Evolutionary conservation across 2,113 vertebrate genomes (phyloP), one percentile per base, ranked within the genome.

Genomic region (Microcebus tavaratra): DNA sequence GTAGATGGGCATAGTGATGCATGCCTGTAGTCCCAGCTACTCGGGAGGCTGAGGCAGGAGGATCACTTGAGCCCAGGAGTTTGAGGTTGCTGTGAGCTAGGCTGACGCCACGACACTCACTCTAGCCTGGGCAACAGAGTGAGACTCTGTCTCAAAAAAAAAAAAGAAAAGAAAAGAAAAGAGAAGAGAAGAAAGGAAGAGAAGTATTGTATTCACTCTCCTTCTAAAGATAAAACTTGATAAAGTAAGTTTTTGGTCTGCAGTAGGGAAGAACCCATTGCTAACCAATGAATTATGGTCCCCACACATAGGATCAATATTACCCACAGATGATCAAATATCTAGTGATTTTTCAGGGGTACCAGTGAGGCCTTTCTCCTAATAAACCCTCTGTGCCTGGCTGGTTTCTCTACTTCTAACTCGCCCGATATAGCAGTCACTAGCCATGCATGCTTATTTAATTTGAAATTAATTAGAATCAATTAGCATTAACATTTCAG

Each of bases 401-500:
- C 57, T 96, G 63, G 4, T 53, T 86, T 23, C n/a, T 94, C 31
- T 90, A 36, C 2, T 23, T 15, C 61, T 70, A 70, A 83, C 85
- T 53, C 61, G 45, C 68, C 48, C 12, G 36, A 55, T 65, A 31
- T 27, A 8, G 53, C 59, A 65, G 15, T 78, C 80, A 92, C 29
- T 72, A 36, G 27, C 5, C 59, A 75, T 15, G 31, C 17, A 57
- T 0, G 21, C 12, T 45, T 73, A 84, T 27, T 68, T 67, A 31
- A 86, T 57, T 63, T 68, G 57, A 90, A 84, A 92, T 50, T 72
- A 76, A 76, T 88, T 93, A 90, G 53, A 72, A 78, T 48, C 31
- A 39, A 55, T 81, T 75, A 80, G 21, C 79, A 84, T 80, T 34
- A 68, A 63, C 59, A 25, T 83, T 83, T 63, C 48, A 80, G 9